phyloP scores from a whole-genome alignment of 2,113 vertebrate species.

The Propithecus coquereli region DNA sequence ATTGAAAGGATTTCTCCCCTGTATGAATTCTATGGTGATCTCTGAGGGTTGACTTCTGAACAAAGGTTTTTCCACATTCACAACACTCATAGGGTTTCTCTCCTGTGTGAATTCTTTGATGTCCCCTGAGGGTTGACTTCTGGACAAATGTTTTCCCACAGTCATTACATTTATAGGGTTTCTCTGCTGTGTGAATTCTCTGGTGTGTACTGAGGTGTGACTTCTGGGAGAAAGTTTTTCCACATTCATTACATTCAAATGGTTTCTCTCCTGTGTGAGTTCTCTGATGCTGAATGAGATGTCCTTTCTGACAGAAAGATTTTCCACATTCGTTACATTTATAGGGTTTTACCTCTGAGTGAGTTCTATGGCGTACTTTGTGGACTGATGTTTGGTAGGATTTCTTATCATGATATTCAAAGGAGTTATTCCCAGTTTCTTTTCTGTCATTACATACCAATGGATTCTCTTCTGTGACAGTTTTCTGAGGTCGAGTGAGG shows the following conservation, averaged over 20 bases:
- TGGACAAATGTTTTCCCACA: constrained; percentile 60
- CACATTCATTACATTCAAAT: constrained; percentile 48
- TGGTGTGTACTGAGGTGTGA: constrained; percentile 33
- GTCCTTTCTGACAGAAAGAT: constrained; percentile 59
- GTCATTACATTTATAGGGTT: constrained; percentile 42
- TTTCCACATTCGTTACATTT: constrained; percentile 49
- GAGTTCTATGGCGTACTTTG: background rate
- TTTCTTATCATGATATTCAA: background rate
- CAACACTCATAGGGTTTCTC: constrained; percentile 43
- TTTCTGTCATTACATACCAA: background rate
- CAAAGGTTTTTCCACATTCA: constrained; percentile 52
- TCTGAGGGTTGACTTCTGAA: constrained; percentile 32
- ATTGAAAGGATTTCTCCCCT: constrained; percentile 51
- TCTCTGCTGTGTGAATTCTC: constrained; percentile 56
- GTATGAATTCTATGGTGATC: constrained; percentile 60
- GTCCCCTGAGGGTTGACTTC: constrained; percentile 47
- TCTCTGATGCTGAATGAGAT: constrained; percentile 59
- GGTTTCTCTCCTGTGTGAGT: constrained; percentile 59
- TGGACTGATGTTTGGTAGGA: background rate
- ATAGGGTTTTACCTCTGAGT: constrained; percentile 1
- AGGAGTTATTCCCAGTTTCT: background rate
- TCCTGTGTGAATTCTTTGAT: constrained; percentile 59
- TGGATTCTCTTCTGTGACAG: background rate
- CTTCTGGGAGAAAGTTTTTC: constrained; percentile 54
- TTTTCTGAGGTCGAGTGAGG: background rate